Evolutionary conservation across 2,888 invertebrate genomes (phyloP), one percentile per base, ranked within the genome.

Genomic region (Dicyrtomina minuta): DNA sequence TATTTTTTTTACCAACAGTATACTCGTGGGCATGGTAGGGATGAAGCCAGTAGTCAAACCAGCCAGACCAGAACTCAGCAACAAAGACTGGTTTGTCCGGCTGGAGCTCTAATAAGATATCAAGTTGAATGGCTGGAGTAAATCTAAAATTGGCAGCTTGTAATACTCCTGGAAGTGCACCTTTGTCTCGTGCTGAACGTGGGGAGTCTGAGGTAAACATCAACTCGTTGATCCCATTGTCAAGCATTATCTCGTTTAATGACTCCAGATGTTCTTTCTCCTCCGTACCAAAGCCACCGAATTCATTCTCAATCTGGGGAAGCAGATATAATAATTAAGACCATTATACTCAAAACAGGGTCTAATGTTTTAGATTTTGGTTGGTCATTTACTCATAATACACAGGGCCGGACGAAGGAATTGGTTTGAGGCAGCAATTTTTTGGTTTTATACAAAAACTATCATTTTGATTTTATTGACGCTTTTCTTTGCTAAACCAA

Each of bases 251-350:
- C 12, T 27, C 60, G 43, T 68, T 71, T 13, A 71, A 15, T n/a
- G 17, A 55, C 61, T 72, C 56, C 17, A 72, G 39, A 61, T 72
- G 65, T n/a, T 69, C 55, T 15, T 51, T 65, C 17, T 68, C 62
- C 24, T 46, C 12, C 13, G 67, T 44, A 17, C 70, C 70, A 80
- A 88, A 93, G 79, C 92, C 92, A 1, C 95, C 95, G 78, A 94
- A 95, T 81, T 93, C 94, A 81, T 97, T 97, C 83, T 96, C 96
- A 46, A 92, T 86, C 88, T 88, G 71, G 12, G n/a, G n/a, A n/a
- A n/a, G n/a, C n/a, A n/a, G n/a, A n/a, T n/a, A 74, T 68, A 64
- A 55, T 8, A 62, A 44, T 20, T 39, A 46, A 62, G 6, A 13
- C 51, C 51, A 8, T 51, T 41, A 12, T 13, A 41, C 13, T 41